phyloP scores from a whole-genome alignment of 2,113 vertebrate genomes.

The Acanthisitta chloris region DNA sequence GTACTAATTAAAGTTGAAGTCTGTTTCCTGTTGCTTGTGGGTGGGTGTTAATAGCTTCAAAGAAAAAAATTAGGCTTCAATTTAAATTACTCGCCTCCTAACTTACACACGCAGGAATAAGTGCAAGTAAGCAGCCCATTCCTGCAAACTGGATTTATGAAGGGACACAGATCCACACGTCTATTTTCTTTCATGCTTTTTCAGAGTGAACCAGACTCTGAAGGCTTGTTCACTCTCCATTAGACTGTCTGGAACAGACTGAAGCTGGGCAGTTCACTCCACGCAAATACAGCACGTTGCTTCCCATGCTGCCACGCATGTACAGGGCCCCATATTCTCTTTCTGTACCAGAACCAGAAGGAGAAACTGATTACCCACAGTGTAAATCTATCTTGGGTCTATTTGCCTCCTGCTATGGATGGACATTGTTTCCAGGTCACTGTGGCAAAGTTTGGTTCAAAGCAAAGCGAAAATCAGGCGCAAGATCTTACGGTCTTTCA shows the following conservation, averaged over 20 bases:
- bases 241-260: not conserved
- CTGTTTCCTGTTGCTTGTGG: conserved; percentile 70
- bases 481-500: not conserved
- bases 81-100: conserved; percentile 8
- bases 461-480: not conserved
- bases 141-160: not conserved
- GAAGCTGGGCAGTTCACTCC: not conserved
- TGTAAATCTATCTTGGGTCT: not conserved
- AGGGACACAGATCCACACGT: not conserved
- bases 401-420: not conserved
- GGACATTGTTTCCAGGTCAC: not conserved
- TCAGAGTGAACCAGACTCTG: not conserved
- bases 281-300: fast-evolving
- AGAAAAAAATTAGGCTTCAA: conserved; percentile 45
- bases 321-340: not conserved
- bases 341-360: not conserved
- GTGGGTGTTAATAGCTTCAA: conserved; percentile 65
- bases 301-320: fast-evolving
- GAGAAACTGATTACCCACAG: not conserved
- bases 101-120: not conserved
- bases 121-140: not conserved
- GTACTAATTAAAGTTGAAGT: conserved; percentile 70
- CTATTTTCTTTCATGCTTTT: not conserved
- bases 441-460: not conserved
- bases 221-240: fast-evolving